Percentiles rank a stretch among this genome's conserved stretches.
Evolutionary conservation across 2,797 vertebrate genomes (phyloP).

Genomic region (Hydrolagus colliei): DNA sequence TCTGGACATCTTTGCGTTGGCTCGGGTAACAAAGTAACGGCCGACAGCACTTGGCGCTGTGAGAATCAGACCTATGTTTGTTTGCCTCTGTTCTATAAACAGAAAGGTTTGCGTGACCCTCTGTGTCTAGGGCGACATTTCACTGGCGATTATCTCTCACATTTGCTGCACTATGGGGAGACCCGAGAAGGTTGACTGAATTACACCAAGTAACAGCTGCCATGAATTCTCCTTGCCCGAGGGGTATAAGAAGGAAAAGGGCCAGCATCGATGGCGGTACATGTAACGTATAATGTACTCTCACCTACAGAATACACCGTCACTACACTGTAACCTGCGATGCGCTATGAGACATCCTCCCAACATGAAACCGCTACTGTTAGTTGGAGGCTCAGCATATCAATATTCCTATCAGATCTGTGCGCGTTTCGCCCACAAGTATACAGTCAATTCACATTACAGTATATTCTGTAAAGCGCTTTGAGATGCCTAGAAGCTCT

Average conservation of each 20-base stretch:
- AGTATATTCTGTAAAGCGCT: too few species aligned
- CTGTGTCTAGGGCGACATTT: neutral
- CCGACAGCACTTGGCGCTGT: neutral
- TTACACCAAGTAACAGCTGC: neutral
- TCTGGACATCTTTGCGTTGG: neutral
- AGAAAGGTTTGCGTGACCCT: neutral
- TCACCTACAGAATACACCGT: too few species aligned
- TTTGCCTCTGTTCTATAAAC: neutral
- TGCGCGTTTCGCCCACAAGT: too few species aligned
- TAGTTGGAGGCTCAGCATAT: too few species aligned
- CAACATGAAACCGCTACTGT: too few species aligned
- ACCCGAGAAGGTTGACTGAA: neutral
- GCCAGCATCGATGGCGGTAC: neutral
- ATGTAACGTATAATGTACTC: too few species aligned
- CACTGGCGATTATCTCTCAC: neutral
- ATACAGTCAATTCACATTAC: too few species aligned
- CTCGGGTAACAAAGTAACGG: too few species aligned
- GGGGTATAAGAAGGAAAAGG: neutral
- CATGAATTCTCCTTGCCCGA: neutral
- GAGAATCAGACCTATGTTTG: neutral
- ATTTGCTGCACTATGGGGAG: neutral
- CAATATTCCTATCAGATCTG: too few species aligned
- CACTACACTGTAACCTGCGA: too few species aligned
- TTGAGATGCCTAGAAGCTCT: too few species aligned
- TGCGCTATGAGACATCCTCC: too few species aligned